phyloP scores from a whole-genome alignment of 2,797 vertebrate species.

The Pampus argenteus region DNA sequence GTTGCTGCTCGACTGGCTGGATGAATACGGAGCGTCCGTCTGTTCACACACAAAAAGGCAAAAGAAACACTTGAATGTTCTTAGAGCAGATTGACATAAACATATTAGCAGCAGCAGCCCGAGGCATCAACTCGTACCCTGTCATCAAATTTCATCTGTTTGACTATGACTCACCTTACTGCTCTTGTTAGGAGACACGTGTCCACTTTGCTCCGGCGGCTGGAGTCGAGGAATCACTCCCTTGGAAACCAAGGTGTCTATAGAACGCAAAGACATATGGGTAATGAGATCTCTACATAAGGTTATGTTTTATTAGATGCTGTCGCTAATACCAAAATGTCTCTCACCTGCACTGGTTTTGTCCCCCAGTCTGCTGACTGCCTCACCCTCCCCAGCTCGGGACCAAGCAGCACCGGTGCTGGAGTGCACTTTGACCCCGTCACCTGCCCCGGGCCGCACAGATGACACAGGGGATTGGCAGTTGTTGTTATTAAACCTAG shows the following conservation, averaged over 20 bases:
- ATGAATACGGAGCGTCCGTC: conserved; percentile 92
- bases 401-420: conserved; percentile 82
- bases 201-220: conserved; percentile 89
- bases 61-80: conserved; percentile 6
- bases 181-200: conserved; percentile 92
- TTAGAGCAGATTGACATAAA: background rate
- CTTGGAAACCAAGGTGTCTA: conserved; percentile 88
- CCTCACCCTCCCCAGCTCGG: conserved; percentile 85
- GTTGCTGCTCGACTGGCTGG: conserved; percentile 96
- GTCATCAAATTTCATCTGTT: background rate
- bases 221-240: conserved; percentile 86
- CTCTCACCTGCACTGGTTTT: conserved; percentile 74
- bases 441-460: conserved; percentile 88
- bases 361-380: conserved; percentile 52
- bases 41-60: conserved; percentile 54
- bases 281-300: background rate
- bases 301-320: background rate
- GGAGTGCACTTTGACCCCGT: conserved; percentile 85
- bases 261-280: conserved; percentile 63
- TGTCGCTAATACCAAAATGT: background rate
- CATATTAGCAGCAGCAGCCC: background rate
- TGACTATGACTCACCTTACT: conserved; percentile 85
- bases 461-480: conserved; percentile 91
- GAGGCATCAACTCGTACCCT: background rate
- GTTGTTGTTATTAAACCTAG: conserved; percentile 93